Percentiles rank a stretch among this genome's conserved stretches.
These are phyloP conservation scores for Stictocephala bisonia DNA, from an alignment of 2,888 invertebrate species.

Conservation along the genomic window DNA sequence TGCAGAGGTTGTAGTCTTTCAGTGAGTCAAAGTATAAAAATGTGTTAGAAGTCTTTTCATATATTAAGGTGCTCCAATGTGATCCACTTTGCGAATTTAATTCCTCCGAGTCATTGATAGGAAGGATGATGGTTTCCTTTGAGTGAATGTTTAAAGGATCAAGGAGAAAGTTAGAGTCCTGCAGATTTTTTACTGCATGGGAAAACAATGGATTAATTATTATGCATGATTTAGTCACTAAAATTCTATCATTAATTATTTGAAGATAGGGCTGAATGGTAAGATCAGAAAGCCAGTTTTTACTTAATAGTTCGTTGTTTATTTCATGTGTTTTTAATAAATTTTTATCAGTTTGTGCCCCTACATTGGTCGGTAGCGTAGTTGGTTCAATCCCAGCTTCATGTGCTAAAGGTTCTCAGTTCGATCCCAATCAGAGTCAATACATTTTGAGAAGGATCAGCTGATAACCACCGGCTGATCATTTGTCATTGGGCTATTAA, in stretches of 20 bases:
- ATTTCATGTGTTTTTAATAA: background rate
- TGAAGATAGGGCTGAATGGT: background rate
- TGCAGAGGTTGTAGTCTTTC: background rate
- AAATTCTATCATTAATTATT: background rate
- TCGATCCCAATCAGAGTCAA: too few species aligned
- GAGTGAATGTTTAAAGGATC: background rate
- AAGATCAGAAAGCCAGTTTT: background rate
- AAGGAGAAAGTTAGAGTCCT: background rate
- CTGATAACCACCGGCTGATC: too few species aligned
- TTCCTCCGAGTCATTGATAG: background rate
- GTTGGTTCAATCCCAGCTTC: too few species aligned
- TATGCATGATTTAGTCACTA: background rate
- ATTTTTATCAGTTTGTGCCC: background rate
- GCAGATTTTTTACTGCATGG: constrained; percentile 5
- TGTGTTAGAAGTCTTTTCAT: background rate
- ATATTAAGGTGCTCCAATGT: constrained; percentile 10
- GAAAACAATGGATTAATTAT: background rate
- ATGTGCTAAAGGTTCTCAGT: too few species aligned
- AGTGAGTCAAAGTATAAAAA: constrained; percentile 1
- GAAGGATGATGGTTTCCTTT: background rate
- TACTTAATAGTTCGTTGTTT: background rate
- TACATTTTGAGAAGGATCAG: too few species aligned
- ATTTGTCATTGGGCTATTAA: too few species aligned
- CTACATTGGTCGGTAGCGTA: too few species aligned
- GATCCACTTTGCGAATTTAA: constrained; percentile 2